Evolutionary conservation across 2,888 invertebrate species (phyloP).

Genomic region (Asteroscopus sphinx): DNA sequence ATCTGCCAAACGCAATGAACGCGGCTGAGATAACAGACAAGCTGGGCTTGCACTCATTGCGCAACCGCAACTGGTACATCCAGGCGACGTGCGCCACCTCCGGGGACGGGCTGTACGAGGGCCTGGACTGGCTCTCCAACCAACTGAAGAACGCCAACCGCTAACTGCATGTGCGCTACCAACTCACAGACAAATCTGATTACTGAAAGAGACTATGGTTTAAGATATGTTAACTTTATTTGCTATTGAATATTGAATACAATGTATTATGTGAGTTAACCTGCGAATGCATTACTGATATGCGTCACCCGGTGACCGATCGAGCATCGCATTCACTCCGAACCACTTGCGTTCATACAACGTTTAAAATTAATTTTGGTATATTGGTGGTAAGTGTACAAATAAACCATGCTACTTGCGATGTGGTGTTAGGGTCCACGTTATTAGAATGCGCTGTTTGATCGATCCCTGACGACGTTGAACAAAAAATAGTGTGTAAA

Average conservation of each 20-base stretch:
- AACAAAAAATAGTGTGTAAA: slow-evolving; percentile 88
- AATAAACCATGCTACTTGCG: slow-evolving; percentile 64
- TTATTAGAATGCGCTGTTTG: slow-evolving; percentile 73
- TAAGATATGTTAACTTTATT: slow-evolving; percentile 90
- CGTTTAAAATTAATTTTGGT: slow-evolving; percentile 56
- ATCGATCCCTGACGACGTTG: slow-evolving; percentile 84
- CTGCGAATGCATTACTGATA: slow-evolving; percentile 81
- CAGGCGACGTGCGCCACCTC: slow-evolving; percentile 99
- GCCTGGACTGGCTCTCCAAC: slow-evolving; percentile 99
- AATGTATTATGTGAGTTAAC: slow-evolving; percentile 89
- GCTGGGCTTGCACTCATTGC: slow-evolving; percentile 98
- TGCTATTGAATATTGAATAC: slow-evolving; percentile 88
- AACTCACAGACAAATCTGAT: slow-evolving; percentile 83
- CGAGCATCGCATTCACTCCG: slow-evolving; percentile 68
- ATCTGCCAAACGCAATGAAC: slow-evolving; percentile 99
- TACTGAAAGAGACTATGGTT: slow-evolving; percentile 89
- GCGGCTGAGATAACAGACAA: slow-evolving; percentile 99
- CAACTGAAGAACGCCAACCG: slow-evolving; percentile 99
- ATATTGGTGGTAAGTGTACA: slow-evolving; percentile 62
- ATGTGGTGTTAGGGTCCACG: slow-evolving; percentile 70
- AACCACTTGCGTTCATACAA: slow-evolving; percentile 57
- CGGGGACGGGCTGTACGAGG: slow-evolving; percentile 99
- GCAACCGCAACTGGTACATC: slow-evolving; percentile 99
- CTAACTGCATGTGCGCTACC: slow-evolving; percentile 90
- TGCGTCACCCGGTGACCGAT: slow-evolving; percentile 83